Percentiles rank a stretch among this genome's conserved stretches.
These are phyloP conservation scores for Plumapathes pennacea DNA, from an alignment of 92 coral and sea anemone species.

Conservation along the genomic window DNA sequence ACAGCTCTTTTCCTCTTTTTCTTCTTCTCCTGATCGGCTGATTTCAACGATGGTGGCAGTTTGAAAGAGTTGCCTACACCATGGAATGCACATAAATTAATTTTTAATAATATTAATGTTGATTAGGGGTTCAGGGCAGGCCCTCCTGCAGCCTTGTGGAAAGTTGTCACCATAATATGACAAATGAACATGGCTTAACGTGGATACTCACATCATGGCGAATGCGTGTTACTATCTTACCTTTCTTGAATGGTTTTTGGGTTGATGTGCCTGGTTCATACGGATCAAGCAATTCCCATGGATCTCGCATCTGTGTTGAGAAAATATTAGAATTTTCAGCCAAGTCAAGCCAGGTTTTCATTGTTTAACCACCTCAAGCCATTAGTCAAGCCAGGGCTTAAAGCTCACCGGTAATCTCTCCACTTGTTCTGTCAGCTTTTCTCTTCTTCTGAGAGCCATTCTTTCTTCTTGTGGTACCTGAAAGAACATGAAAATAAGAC, in stretches of 20 bases:
- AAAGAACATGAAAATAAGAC: background rate
- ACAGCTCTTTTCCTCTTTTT: slow-evolving; percentile 83
- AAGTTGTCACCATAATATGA: background rate
- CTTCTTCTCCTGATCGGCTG: slow-evolving; percentile 47
- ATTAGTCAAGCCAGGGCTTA: background rate
- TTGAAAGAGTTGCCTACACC: slow-evolving; percentile 86
- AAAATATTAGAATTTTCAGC: background rate
- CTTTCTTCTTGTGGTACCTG: slow-evolving; percentile 29
- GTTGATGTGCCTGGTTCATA: slow-evolving; percentile 54
- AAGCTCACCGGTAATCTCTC: slow-evolving; percentile 29
- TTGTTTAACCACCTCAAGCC: background rate
- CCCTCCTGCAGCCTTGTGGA: background rate
- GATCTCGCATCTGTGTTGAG: slow-evolving; percentile 58
- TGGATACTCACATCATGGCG: no score
- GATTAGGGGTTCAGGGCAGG: background rate
- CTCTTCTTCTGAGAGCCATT: slow-evolving; percentile 41
- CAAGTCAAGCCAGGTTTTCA: no score
- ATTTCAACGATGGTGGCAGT: slow-evolving; percentile 59
- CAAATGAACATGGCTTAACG: no score
- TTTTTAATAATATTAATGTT: background rate
- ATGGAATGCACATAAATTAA: background rate
- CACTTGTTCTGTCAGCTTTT: slow-evolving; percentile 7
- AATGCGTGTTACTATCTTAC: no score
- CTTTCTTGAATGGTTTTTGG: slow-evolving; percentile 80
- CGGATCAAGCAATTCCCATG: slow-evolving; percentile 90